Conservation (phyloP, 1,140 invertebrate species). For the Maniola jurtina region DNA sequence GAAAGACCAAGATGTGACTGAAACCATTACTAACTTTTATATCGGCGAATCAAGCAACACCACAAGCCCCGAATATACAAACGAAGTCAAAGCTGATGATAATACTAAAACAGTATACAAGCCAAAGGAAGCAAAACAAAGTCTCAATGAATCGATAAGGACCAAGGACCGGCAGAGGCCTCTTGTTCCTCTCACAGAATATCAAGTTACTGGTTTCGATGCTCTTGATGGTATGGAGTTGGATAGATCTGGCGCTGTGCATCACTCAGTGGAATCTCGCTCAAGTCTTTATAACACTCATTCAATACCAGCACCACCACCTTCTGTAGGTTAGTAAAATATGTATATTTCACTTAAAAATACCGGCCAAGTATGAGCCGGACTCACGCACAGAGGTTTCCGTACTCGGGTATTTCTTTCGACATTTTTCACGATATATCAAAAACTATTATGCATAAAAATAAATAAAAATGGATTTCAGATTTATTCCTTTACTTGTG, state of each 20-base stretch:
- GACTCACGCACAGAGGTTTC: no score
- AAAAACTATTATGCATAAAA: no score
- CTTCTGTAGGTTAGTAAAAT: constrained; percentile 53
- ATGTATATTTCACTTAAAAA: not conserved
- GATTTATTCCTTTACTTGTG: no score
- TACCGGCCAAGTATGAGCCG: no score
- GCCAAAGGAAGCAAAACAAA: constrained; percentile 62
- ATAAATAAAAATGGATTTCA: no score
- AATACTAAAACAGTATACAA: constrained; percentile 36
- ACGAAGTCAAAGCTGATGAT: constrained; percentile 30
- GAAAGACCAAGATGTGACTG: constrained; percentile 59
- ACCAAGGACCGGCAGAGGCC: constrained; percentile 45
- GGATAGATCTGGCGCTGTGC: constrained; percentile 59
- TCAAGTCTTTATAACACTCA: constrained; percentile 39
- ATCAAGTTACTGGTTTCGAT: constrained; percentile 43
- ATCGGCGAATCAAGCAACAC: constrained; percentile 46
- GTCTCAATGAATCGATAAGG: constrained; percentile 59
- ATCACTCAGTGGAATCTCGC: constrained; percentile 52
- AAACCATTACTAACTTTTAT: constrained; percentile 48
- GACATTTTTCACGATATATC: no score
- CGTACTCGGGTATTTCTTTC: no score
- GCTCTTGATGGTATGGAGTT: constrained; percentile 40
- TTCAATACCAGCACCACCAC: constrained; percentile 45
- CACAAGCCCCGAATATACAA: constrained; percentile 21
- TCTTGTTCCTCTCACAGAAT: constrained; percentile 44